Evolutionary conservation across 1,140 invertebrate genomes (phyloP), one percentile per base, ranked within the genome.

Genomic region (Musca vetustissima): DNA sequence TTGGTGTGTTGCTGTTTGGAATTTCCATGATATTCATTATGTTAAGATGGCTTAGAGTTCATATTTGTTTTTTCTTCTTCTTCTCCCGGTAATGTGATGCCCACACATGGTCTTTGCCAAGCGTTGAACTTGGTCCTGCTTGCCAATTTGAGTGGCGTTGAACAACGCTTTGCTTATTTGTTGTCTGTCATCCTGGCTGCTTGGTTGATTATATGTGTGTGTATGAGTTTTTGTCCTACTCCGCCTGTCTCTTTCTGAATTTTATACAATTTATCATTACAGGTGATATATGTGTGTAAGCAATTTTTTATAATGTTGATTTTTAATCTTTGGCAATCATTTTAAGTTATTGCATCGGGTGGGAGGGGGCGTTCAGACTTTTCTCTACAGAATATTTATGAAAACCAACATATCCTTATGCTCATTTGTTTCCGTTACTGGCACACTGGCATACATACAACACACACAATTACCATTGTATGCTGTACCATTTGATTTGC

Each of bases 281-380:
- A 71, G 48, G 52, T 19, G 64, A 68, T 73, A 66, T 73, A 71
- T 66, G 74, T 73, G 72, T 66, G 74, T 69, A 61, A 22, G 59
- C 32, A 64, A 73, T 72, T 74, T 77, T 79, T 72, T 73, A 76
- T 76, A 69, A 72, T 80, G 78, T 80, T 78, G 78, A 80, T 80
- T 80, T 80, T 80, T 78, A 80, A 80, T 80, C 78, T 80, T 78
- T 74, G 53, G 76, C 75, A 77, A 80, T 78, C 76, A 74, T 75
- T 73, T 67, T 70, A 52, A 68, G 47, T 47, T 59, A 36, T 49
- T 36, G 66, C 25, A 67, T 22, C 48, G 43, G 28, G 66, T n/a
- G n/a, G n/a, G n/a, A n/a, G 66, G 28, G 52, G 25, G 36, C 1
- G 22, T 13, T 13, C 36, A 13, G 36, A 11, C 36, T 28, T 11